A percentile compares a stretch with the other conserved stretches of the same genome.
phyloP scores from a whole-genome alignment of 1,140 invertebrate genomes.

The Drosophila kanapiae region DNA sequence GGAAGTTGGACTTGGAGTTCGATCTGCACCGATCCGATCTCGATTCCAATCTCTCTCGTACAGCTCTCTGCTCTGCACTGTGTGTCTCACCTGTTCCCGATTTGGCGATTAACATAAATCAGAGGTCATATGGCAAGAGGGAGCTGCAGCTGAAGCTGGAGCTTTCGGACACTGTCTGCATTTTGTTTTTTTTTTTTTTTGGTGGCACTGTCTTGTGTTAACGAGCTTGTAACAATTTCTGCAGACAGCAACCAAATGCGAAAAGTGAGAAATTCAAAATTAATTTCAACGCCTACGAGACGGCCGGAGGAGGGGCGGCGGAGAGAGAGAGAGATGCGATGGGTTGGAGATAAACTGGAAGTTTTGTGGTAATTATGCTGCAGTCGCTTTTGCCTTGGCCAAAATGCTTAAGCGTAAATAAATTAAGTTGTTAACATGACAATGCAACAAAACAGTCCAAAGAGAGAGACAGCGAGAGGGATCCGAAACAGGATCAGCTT shows the following conservation, averaged over 20 bases:
- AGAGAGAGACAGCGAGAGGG: slow-evolving; percentile 3
- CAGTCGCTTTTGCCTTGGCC: slow-evolving; percentile 42
- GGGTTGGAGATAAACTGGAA: slow-evolving; percentile 34
- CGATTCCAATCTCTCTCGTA: slow-evolving; percentile 19
- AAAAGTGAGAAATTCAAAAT: slow-evolving; percentile 82
- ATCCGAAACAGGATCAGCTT: slow-evolving; percentile 24
- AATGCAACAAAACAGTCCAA: slow-evolving; percentile 70
- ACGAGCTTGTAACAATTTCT: slow-evolving; percentile 83
- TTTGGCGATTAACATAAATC: slow-evolving; percentile 78
- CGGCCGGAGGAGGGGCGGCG: neutral
- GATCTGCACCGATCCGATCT: slow-evolving; percentile 47
- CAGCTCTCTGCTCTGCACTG: slow-evolving; percentile 43
- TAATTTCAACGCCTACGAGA: slow-evolving; percentile 81
- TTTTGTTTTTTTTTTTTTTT: slow-evolving; percentile 33
- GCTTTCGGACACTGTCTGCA: slow-evolving; percentile 26
- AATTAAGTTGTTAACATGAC: slow-evolving; percentile 84
- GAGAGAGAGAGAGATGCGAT: slow-evolving; percentile 25
- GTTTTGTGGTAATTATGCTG: slow-evolving; percentile 68
- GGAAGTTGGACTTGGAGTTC: slow-evolving; percentile 6
- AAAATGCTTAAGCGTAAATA: slow-evolving; percentile 68
- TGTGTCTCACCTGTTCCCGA: slow-evolving; percentile 58
- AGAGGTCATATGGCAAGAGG: slow-evolving; percentile 72
- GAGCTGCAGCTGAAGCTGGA: slow-evolving; percentile 2
- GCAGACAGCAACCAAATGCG: slow-evolving; percentile 60
- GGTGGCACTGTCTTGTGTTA: slow-evolving; percentile 80